Evolutionary conservation across 1,140 invertebrate species (phyloP).

Genomic region (Magallana gigas): DNA sequence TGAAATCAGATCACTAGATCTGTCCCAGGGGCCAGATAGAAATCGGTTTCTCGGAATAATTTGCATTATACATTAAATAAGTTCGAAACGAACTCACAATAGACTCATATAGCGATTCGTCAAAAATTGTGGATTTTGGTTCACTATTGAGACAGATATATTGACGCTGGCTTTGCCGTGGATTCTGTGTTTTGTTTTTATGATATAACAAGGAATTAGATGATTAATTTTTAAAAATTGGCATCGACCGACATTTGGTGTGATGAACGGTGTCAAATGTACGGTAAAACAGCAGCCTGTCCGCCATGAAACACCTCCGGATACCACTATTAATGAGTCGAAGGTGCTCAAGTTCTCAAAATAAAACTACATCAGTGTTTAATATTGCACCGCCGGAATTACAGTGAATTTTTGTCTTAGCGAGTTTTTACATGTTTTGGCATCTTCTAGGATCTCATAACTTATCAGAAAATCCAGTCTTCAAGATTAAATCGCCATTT

Average conservation of each 20-base stretch:
- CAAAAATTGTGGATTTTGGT: too few relatives aligned
- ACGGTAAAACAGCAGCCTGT: neutral
- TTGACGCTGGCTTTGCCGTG: too few relatives aligned
- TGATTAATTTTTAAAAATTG: neutral
- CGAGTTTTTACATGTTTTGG: neutral
- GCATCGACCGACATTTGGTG: conserved; percentile 3
- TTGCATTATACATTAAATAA: too few relatives aligned
- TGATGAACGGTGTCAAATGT: neutral
- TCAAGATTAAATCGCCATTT: conserved; percentile 24
- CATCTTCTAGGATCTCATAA: neutral
- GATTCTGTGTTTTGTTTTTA: too few relatives aligned
- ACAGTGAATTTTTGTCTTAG: neutral
- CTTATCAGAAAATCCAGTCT: conserved; percentile 1
- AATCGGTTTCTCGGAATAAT: too few relatives aligned
- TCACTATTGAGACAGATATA: too few relatives aligned
- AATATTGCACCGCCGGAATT: neutral
- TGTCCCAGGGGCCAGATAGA: too few relatives aligned
- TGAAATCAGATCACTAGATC: too few relatives aligned
- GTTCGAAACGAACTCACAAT: too few relatives aligned
- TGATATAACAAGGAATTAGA: too few relatives aligned
- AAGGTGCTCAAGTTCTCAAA: neutral
- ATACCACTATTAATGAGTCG: neutral
- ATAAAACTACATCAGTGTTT: neutral
- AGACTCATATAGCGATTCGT: too few relatives aligned
- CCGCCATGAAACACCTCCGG: neutral